These are phyloP conservation scores for Monoplex corrugatus DNA, from an alignment of 2,888 invertebrate species.

Conservation along the genomic window DNA sequence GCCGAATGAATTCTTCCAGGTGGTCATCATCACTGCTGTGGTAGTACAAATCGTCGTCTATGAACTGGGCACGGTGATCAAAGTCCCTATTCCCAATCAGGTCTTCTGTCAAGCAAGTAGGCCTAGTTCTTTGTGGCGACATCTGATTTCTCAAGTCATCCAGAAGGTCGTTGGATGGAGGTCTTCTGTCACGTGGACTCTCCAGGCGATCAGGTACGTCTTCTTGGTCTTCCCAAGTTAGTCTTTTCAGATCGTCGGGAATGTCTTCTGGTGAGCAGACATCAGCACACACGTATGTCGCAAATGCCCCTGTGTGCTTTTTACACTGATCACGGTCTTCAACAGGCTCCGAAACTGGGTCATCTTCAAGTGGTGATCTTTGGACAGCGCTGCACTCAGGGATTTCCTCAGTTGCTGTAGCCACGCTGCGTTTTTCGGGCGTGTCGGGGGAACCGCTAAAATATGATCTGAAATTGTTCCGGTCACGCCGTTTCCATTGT, in stretches of 20 bases:
- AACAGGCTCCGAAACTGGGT: too few species aligned
- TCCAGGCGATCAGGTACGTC: background rate
- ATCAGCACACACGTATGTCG: too few species aligned
- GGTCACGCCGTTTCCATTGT: background rate
- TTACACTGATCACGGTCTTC: too few species aligned
- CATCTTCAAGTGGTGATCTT: too few species aligned
- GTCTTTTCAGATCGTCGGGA: background rate
- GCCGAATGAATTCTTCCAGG: background rate
- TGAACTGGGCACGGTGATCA: background rate
- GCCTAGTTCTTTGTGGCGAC: background rate
- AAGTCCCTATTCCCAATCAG: background rate
- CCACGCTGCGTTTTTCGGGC: background rate
- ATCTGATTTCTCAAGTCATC: background rate
- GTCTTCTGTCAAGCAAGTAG: background rate
- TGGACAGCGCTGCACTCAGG: background rate
- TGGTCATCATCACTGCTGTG: constrained; percentile 29
- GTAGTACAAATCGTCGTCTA: constrained; percentile 31
- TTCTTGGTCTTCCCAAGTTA: background rate
- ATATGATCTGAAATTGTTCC: background rate
- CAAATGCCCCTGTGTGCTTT: too few species aligned
- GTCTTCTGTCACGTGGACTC: background rate
- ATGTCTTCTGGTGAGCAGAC: background rate
- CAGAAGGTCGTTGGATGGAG: background rate
- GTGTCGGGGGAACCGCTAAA: background rate
- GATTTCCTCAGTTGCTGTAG: background rate